These are phyloP conservation scores for Bruchidius siliquastri DNA, from an alignment of 2,888 invertebrate genomes.

Conservation along the genomic window DNA sequence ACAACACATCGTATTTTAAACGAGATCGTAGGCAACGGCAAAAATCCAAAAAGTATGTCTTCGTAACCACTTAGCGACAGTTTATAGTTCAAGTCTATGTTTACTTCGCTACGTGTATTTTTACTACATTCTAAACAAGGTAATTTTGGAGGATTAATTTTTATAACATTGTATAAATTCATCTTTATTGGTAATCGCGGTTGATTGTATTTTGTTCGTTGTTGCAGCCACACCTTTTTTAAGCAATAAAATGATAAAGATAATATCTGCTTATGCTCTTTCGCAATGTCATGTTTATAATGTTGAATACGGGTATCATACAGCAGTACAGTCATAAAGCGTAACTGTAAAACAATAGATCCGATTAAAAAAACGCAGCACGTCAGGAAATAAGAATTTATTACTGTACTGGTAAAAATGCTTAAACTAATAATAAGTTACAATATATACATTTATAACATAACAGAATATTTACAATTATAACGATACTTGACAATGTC, in stretches of 20 bases:
- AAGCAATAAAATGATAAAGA: background rate
- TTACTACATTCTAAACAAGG: too few species aligned
- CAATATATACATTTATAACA: background rate
- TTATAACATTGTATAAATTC: background rate
- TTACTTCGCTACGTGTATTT: too few species aligned
- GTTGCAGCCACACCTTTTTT: background rate
- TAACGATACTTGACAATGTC: background rate
- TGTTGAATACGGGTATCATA: background rate
- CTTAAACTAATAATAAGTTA: slow-evolving; percentile 5
- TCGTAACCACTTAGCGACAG: too few species aligned
- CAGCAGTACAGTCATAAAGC: background rate
- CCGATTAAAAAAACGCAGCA: slow-evolving; percentile 7
- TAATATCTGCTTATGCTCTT: background rate
- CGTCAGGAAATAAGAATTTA: slow-evolving; percentile 22
- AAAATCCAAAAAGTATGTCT: too few species aligned
- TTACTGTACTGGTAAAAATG: slow-evolving; percentile 12
- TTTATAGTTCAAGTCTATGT: too few species aligned
- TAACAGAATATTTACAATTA: background rate
- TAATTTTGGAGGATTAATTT: background rate
- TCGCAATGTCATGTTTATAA: background rate
- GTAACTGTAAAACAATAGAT: background rate
- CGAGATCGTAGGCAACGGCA: too few species aligned
- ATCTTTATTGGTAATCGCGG: background rate
- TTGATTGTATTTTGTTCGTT: background rate
- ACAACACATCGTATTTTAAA: too few species aligned